A percentile compares a stretch with the other conserved stretches of the same genome.
Conservation (phyloP, 2,797 vertebrate species). For the Mycteria americana region DNA sequence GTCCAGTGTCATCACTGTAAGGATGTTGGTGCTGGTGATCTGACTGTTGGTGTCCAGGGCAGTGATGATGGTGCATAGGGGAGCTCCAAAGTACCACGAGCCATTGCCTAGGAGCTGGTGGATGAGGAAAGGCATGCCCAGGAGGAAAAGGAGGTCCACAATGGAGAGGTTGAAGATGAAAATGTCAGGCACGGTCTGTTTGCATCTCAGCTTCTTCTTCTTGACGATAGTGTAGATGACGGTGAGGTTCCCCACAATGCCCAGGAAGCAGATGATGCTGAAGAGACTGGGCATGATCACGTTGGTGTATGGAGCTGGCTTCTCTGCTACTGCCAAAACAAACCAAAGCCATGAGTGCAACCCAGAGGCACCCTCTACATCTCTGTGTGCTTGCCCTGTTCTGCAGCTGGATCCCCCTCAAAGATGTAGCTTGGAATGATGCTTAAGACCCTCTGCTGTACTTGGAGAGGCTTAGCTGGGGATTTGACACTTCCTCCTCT, state of each 20-base stretch:
- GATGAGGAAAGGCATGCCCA: slow-evolving; percentile 89
- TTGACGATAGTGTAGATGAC: slow-evolving; percentile 86
- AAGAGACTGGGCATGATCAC: slow-evolving; percentile 82
- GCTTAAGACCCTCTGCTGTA: background rate
- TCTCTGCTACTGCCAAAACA: slow-evolving; percentile 58
- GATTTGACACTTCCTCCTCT: background rate
- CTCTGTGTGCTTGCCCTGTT: background rate
- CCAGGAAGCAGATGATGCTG: slow-evolving; percentile 85
- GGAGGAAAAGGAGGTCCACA: slow-evolving; percentile 84
- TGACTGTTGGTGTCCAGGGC: slow-evolving; percentile 88
- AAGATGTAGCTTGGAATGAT: background rate
- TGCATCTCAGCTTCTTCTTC: slow-evolving; percentile 81
- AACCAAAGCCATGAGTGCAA: slow-evolving; percentile 1
- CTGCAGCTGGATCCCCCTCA: background rate
- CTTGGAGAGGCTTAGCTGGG: background rate
- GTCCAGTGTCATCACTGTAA: slow-evolving; percentile 86
- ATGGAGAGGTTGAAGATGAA: slow-evolving; percentile 87
- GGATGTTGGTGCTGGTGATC: slow-evolving; percentile 88
- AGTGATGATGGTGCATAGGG: slow-evolving; percentile 85
- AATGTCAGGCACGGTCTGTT: slow-evolving; percentile 84
- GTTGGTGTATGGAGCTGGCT: slow-evolving; percentile 62
- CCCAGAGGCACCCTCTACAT: background rate
- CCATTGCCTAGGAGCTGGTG: slow-evolving; percentile 87
- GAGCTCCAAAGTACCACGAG: slow-evolving; percentile 84
- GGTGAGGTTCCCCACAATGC: slow-evolving; percentile 81